A percentile compares a stretch with the other conserved stretches of the same genome.
These are phyloP conservation scores for Latrodectus geometricus DNA, from an alignment of 1,140 invertebrate species.

Conservation along the genomic window DNA sequence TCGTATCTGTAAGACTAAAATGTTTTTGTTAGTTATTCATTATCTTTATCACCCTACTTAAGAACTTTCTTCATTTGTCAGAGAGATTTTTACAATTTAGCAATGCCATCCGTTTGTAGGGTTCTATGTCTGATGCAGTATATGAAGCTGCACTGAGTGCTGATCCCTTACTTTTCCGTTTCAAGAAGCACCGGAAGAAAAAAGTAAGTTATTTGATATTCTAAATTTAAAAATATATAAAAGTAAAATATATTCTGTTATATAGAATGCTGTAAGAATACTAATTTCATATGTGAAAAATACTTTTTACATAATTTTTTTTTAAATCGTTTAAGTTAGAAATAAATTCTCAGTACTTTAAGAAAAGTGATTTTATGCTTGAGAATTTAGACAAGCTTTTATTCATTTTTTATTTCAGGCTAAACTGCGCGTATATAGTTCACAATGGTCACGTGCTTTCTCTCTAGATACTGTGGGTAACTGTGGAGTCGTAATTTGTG, in stretches of 20 bases:
- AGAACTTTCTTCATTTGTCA: too few species aligned
- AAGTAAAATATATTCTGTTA: too few species aligned
- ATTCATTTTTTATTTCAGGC: constrained; percentile 65
- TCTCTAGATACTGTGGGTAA: constrained; percentile 75
- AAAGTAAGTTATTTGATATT: constrained; percentile 64
- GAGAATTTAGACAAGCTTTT: neutral
- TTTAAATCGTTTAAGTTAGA: neutral
- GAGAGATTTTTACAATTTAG: too few species aligned
- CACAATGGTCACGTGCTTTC: constrained; percentile 80
- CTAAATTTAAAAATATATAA: too few species aligned
- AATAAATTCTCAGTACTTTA: neutral
- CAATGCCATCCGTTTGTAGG: constrained; percentile 69
- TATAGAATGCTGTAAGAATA: too few species aligned
- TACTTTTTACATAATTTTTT: too few species aligned
- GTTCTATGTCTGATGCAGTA: constrained; percentile 76
- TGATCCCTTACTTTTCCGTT: constrained; percentile 79
- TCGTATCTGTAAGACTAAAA: too few species aligned
- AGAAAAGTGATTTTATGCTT: neutral
- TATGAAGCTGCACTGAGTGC: constrained; percentile 75
- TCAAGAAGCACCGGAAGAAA: constrained; percentile 76
- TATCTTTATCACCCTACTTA: too few species aligned
- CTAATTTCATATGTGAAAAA: too few species aligned
- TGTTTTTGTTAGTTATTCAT: too few species aligned
- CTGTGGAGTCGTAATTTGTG: constrained; percentile 78
- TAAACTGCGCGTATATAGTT: constrained; percentile 78